Evolutionary conservation across 2,888 invertebrate genomes (phyloP).

Genomic region (Nemurella pictetii): DNA sequence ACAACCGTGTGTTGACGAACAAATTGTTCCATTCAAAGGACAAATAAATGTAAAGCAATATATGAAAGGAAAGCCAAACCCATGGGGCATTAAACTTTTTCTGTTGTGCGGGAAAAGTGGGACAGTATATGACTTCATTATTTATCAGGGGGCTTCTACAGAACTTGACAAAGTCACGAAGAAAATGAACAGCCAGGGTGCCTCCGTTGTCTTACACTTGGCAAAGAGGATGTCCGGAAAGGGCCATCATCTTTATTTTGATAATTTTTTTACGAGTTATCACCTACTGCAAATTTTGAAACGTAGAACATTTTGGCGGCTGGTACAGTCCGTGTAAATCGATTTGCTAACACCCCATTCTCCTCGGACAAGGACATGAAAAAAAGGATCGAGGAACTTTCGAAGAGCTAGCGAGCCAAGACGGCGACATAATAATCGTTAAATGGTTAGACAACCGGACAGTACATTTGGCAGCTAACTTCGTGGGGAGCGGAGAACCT

Average conservation of each 20-base stretch:
- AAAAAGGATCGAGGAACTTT: conserved; percentile 34
- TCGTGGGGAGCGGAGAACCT: conserved; percentile 43
- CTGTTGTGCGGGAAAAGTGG: conserved; percentile 44
- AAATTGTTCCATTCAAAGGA: conserved; percentile 47
- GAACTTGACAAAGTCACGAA: conserved; percentile 40
- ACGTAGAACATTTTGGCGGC: conserved; percentile 30
- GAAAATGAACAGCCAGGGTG: conserved; percentile 32
- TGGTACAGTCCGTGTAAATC: conserved; percentile 30
- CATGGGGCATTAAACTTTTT: conserved; percentile 46
- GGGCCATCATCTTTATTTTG: conserved; percentile 37
- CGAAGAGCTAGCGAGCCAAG: conserved; percentile 40
- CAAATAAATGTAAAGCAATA: conserved; percentile 45
- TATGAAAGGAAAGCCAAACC: conserved; percentile 45
- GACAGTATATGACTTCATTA: conserved; percentile 44
- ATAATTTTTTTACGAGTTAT: conserved; percentile 40
- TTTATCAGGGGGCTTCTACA: conserved; percentile 49
- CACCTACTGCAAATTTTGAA: conserved; percentile 32
- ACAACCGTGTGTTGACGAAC: conserved; percentile 46
- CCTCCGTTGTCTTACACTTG: conserved; percentile 40
- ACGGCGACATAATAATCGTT: conserved; percentile 39
- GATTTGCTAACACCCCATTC: conserved; percentile 34
- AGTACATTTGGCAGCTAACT: conserved; percentile 46
- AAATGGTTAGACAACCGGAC: conserved; percentile 47
- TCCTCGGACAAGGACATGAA: conserved; percentile 36
- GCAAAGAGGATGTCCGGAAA: conserved; percentile 15